Percentiles rank a stretch among this genome's conserved stretches.
phyloP scores from a whole-genome alignment of 2,888 invertebrate genomes.

The Catocala nupta region DNA sequence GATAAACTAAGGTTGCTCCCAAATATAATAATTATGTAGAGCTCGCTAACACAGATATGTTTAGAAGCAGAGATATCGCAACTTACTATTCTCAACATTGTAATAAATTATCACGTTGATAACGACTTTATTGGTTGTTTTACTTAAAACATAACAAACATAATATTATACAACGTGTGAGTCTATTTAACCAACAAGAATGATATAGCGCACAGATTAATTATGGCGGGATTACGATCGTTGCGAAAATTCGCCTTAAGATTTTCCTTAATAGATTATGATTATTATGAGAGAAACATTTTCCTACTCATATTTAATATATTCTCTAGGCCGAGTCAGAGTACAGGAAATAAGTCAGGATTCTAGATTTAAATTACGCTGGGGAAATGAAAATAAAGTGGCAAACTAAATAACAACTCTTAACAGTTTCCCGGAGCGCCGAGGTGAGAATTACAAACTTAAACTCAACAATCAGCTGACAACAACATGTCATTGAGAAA shows the following conservation, averaged over 20 bases:
- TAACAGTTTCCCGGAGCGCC: conserved; percentile 1
- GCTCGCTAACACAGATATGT: conserved; percentile 2
- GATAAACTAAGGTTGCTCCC: neutral
- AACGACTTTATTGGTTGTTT: conserved; percentile 31
- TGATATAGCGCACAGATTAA: conserved; percentile 41
- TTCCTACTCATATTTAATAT: neutral
- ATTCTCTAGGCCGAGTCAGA: neutral
- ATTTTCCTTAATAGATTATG: conserved; percentile 22
- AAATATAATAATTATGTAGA: neutral
- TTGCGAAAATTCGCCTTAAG: conserved; percentile 14
- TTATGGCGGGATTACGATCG: conserved; percentile 35
- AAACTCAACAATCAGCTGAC: conserved; percentile 41
- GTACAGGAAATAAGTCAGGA: neutral
- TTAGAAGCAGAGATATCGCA: conserved; percentile 16
- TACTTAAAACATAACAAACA: conserved; percentile 30
- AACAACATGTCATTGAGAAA: conserved; percentile 23
- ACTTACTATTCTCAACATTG: conserved; percentile 20
- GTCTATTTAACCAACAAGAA: conserved; percentile 23
- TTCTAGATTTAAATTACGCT: neutral
- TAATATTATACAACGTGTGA: conserved; percentile 23
- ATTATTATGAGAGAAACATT: neutral
- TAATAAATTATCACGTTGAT: conserved; percentile 44
- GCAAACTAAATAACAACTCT: conserved; percentile 3
- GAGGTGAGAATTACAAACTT: conserved; percentile 21
- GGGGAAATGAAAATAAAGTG: conserved; percentile 1